These are phyloP conservation scores for Trachythela sp. DNA, from an alignment of 64 coral and sea anemone species.

Conservation along the genomic window DNA sequence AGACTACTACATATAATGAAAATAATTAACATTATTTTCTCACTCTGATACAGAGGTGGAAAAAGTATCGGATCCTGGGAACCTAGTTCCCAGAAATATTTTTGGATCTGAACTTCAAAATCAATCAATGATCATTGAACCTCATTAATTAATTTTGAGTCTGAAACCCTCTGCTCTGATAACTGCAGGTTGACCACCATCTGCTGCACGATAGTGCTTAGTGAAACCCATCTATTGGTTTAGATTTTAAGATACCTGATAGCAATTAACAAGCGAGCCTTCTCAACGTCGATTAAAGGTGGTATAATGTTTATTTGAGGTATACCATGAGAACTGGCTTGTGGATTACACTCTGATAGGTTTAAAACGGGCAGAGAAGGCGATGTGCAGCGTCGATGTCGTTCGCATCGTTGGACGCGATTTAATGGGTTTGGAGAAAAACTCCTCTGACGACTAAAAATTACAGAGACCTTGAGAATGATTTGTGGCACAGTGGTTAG, in stretches of 20 bases:
- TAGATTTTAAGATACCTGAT: background rate
- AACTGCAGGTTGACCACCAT: background rate
- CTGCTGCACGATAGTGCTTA: too few species aligned
- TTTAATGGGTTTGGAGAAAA: background rate
- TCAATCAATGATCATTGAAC: too few species aligned
- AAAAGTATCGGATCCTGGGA: too few species aligned
- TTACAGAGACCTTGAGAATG: too few species aligned
- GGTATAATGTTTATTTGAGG: background rate
- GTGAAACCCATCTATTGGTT: too few species aligned
- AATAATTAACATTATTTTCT: too few species aligned
- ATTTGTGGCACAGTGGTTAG: background rate
- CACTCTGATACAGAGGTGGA: too few species aligned
- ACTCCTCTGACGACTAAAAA: constrained; percentile 1
- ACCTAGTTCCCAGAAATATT: too few species aligned
- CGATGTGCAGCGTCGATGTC: background rate
- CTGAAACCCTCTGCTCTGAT: too few species aligned
- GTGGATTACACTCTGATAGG: background rate
- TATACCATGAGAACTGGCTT: background rate
- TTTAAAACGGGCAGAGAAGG: background rate
- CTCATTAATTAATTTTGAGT: too few species aligned
- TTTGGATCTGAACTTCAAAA: too few species aligned
- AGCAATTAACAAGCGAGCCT: background rate
- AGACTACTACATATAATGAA: too few species aligned
- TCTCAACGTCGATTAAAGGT: background rate
- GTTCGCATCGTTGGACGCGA: background rate